phyloP scores from a whole-genome alignment of 2,888 invertebrate genomes.

The Aphrophora alni region DNA sequence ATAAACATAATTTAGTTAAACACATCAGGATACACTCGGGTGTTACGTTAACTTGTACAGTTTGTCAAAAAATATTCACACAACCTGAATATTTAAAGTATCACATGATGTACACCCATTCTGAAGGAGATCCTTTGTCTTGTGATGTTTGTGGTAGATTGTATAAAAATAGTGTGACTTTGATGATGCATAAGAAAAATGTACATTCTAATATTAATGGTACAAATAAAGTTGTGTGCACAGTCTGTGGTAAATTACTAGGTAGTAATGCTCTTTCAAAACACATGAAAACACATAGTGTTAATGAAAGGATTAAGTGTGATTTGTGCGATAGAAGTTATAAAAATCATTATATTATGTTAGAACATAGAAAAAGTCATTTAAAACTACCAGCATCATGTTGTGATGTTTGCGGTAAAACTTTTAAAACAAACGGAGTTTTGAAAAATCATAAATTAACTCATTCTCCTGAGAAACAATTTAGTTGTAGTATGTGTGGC shows the following conservation, averaged over 20 bases:
- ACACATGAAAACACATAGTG: neutral
- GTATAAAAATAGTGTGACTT: neutral
- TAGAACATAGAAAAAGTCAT: neutral
- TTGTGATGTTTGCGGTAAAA: neutral
- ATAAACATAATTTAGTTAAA: neutral
- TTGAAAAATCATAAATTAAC: neutral
- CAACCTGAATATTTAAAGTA: neutral
- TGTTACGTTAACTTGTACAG: neutral
- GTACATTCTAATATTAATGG: neutral
- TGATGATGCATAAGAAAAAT: neutral
- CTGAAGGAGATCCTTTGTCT: neutral
- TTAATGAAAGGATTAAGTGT: neutral
- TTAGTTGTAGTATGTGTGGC: neutral
- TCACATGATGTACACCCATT: neutral
- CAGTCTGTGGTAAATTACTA: neutral
- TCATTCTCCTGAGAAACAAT: neutral
- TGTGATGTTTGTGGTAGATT: neutral
- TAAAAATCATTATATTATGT: neutral
- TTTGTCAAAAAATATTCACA: neutral
- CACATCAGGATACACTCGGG: neutral
- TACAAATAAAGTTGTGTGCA: neutral
- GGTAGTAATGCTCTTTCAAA: conserved; percentile 1
- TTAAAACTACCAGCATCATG: neutral
- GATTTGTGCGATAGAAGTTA: neutral
- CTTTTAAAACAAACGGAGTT: neutral